Conservation (phyloP, 2,797 vertebrate species). For the Pseudochirops cupreus region DNA sequence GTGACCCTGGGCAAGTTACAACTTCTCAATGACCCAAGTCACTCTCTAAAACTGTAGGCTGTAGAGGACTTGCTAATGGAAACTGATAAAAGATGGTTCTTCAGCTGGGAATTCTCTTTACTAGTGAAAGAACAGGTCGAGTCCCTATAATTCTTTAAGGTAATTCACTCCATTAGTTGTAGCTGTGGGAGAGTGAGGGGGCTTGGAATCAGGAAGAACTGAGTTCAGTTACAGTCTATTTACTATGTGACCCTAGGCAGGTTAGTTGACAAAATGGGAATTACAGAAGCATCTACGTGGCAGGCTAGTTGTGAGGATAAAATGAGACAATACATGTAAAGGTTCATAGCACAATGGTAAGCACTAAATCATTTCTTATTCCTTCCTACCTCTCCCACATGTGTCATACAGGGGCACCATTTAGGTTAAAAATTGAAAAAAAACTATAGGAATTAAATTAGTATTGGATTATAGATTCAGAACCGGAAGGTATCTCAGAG, state of each 20-base stretch:
- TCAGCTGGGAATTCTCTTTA: not conserved
- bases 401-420: not conserved
- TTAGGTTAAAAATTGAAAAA: constrained; percentile 17
- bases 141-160: not conserved
- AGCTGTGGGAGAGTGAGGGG: not conserved
- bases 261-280: not conserved
- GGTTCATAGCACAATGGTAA: not conserved
- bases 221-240: not conserved
- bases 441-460: not conserved
- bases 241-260: not conserved
- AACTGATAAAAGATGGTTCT: not conserved
- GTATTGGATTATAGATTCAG: constrained; percentile 34
- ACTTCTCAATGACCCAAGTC: not conserved
- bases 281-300: not conserved
- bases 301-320: not conserved
- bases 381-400: not conserved
- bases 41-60: not conserved
- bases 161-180: not conserved
- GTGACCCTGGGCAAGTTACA: not conserved
- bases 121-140: not conserved
- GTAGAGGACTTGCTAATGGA: not conserved
- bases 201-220: not conserved
- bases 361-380: not conserved
- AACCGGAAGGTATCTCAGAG: constrained; percentile 36
- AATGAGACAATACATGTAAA: not conserved